Percentiles rank a stretch among this genome's conserved stretches.
Evolutionary conservation across 2,888 invertebrate genomes (phyloP).

Genomic region (Venusia cambrica): DNA sequence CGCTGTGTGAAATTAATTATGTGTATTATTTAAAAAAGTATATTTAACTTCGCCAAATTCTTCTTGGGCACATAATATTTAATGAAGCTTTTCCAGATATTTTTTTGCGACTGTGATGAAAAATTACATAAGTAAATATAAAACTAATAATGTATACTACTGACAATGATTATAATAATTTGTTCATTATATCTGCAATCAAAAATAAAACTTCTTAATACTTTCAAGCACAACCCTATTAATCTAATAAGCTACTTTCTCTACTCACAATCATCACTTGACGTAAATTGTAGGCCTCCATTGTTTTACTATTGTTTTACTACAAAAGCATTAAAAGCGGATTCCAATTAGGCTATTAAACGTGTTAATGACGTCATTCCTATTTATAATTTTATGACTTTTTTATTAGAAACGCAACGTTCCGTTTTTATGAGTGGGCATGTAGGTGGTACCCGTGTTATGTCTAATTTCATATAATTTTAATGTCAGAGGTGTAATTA

Average conservation of each 20-base stretch:
- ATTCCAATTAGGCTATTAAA: too few species aligned
- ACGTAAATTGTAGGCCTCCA: constrained; percentile 16
- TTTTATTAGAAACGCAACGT: constrained; percentile 16
- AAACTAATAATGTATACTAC: too few species aligned
- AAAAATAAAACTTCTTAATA: too few species aligned
- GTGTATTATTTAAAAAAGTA: too few species aligned
- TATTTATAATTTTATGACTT: constrained; percentile 23
- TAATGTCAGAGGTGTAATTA: constrained; percentile 8
- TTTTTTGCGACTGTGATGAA: too few species aligned
- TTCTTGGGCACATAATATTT: too few species aligned
- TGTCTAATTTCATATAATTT: constrained; percentile 17
- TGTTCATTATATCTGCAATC: too few species aligned
- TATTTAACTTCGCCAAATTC: too few species aligned
- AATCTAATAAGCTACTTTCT: constrained; percentile 14
- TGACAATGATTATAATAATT: too few species aligned
- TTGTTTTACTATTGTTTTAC: constrained; percentile 26
- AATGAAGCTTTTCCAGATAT: too few species aligned
- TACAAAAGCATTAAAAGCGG: constrained; percentile 24
- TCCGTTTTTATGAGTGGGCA: constrained; percentile 16
- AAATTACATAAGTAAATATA: too few species aligned
- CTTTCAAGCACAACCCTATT: constrained; percentile 2
- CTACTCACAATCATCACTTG: constrained; percentile 9
- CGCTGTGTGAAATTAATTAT: too few species aligned
- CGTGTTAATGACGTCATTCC: constrained; percentile 26
- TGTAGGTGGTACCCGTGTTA: constrained; percentile 14